Percentiles rank a stretch among this genome's conserved stretches.
phyloP scores from a whole-genome alignment of 2,888 invertebrate genomes.

The Rambutsinella grinnellia region DNA sequence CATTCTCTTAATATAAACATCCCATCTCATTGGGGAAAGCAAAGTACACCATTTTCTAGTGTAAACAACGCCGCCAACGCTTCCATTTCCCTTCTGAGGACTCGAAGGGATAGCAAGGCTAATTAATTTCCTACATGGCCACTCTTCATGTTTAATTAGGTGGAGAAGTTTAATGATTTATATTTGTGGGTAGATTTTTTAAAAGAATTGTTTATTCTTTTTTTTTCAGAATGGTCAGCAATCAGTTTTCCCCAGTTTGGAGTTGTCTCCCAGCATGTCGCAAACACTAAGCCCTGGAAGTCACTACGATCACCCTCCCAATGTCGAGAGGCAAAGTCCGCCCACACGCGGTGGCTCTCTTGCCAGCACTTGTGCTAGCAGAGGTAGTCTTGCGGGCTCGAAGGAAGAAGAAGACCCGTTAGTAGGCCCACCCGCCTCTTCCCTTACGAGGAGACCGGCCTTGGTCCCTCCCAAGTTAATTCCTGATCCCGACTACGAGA shows the following conservation, averaged over 20 bases:
- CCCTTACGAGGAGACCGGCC: conserved; percentile 69
- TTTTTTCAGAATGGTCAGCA: conserved; percentile 55
- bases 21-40: no score
- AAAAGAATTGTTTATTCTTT: conserved; percentile 13
- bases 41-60: no score
- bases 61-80: no score
- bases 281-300: conserved; percentile 60
- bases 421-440: conserved; percentile 69
- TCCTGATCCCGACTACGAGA: conserved; percentile 66
- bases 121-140: no score
- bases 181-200: no score
- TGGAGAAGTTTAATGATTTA: no score
- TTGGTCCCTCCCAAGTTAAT: conserved; percentile 70
- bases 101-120: no score
- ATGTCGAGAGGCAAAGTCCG: conserved; percentile 41
- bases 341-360: conserved; percentile 47
- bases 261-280: conserved; percentile 64
- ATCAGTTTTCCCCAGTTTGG: conserved; percentile 60
- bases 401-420: conserved; percentile 66
- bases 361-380: conserved; percentile 34
- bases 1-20: no score
- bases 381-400: conserved; percentile 23
- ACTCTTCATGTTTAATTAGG: no score
- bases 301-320: conserved; percentile 43
- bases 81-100: no score